Evolutionary conservation across 2,113 vertebrate genomes (phyloP), one percentile per base, ranked within the genome.

Genomic region (Dipodomys ordii): DNA sequence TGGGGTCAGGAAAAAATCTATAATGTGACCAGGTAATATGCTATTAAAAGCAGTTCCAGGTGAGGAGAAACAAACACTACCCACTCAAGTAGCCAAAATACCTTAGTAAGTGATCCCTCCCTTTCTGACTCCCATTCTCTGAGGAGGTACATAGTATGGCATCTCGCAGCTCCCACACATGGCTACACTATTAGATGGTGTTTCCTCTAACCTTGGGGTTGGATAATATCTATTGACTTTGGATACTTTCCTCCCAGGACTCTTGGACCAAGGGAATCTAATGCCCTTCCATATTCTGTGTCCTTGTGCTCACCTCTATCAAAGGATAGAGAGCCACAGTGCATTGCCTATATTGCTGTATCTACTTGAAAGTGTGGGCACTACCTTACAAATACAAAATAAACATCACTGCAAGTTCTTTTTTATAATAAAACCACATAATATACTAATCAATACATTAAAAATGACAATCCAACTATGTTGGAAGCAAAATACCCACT

Each of bases 401-500:
- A 87, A 82, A 88, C 77, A 83, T 74, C 92, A 88, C 28, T n/a
- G 60, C 53, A 81, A 30, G 27, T 71, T 23, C 28, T 87, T 91
- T 82, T 69, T 64, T 35, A 83, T 76, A 86, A 27, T 22, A 27
- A 86, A 95, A 94, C 72, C 67, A 91, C 74, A 87, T 79, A 94
- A 82, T 71, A 74, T 39, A 91, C 30, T 83, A 90, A 95, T 83
- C 8, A 11, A 94, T 90, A 69, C 10, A 68, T 87, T 85, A 81
- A 89, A 88, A 83, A 78, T 53, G 12, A 88, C 57, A 94, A 88
- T 86, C 46, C 32, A 76, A 28, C 4, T 76, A 8, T 6, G 7
- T 32, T 60, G 15, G 71, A 77, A 91, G 83, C 72, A 95, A 96
- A 96, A 88, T 30, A 87, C 18, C 93, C 77, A 95, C 44, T 95